phyloP scores from a whole-genome alignment of 2,113 vertebrate species.

The human (Homo sapiens) region DNA sequence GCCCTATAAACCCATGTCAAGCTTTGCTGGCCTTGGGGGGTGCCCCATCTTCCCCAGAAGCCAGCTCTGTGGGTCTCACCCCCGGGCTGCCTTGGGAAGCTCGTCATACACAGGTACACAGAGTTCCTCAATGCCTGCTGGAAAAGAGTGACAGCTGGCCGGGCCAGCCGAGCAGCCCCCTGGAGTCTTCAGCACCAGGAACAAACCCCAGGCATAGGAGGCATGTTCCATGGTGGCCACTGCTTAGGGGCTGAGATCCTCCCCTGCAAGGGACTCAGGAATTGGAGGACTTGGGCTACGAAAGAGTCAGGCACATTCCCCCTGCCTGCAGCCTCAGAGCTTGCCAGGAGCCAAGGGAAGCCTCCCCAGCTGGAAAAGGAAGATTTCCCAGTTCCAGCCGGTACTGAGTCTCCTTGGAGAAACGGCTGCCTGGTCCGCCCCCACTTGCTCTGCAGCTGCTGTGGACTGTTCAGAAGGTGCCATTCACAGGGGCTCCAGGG shows the following conservation, averaged over 20 bases:
- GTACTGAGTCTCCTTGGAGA: background rate
- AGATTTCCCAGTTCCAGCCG: accelerated
- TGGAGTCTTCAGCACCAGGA: background rate
- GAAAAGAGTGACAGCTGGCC: background rate
- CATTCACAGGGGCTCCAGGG: background rate
- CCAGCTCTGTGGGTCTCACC: background rate
- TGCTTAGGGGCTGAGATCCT: background rate
- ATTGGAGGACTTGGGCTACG: background rate
- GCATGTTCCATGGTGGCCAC: background rate
- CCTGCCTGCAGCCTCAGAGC: background rate
- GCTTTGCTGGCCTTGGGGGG: background rate
- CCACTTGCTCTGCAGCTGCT: background rate
- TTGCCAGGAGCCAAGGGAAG: too few species aligned
- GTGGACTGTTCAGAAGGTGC: background rate
- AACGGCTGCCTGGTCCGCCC: background rate
- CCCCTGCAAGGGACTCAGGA: background rate
- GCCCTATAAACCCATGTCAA: background rate
- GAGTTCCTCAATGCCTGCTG: background rate
- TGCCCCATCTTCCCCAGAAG: background rate
- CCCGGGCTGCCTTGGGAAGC: background rate
- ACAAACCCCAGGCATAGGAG: background rate
- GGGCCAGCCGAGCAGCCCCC: background rate
- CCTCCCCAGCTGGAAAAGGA: background rate
- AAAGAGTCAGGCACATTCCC: background rate
- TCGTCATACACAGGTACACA: accelerated